phyloP scores from a whole-genome alignment of 2,113 vertebrate species.

The Gracilinanus agilis region DNA sequence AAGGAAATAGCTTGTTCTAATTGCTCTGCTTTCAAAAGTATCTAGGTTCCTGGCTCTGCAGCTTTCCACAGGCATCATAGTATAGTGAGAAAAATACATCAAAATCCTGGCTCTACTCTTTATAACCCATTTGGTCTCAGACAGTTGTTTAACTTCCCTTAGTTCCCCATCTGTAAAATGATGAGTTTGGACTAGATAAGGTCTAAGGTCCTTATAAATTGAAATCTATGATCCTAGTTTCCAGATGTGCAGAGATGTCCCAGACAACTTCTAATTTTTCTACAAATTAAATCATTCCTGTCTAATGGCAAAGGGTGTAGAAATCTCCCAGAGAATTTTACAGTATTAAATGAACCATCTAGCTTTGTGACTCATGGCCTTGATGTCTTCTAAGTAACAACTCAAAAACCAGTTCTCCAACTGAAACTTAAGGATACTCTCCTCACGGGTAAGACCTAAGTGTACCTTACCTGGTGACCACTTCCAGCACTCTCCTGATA shows the following conservation, averaged over 20 bases:
- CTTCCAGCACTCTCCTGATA: not conserved
- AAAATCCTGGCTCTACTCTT: not conserved
- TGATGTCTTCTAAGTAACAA: not conserved
- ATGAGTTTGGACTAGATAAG: not conserved
- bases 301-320: not conserved
- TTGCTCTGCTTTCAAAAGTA: not conserved
- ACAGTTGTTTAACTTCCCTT: not conserved
- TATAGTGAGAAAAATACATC: too few relatives aligned
- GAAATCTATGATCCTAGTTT: not conserved
- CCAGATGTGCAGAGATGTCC: not conserved
- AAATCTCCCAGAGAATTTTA: not conserved
- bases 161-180: not conserved
- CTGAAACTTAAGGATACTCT: conserved; percentile 38
- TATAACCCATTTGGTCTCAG: not conserved
- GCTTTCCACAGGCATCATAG: not conserved
- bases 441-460: conserved; percentile 31
- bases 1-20: not conserved
- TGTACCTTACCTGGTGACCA: conserved; percentile 18
- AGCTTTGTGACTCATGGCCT: not conserved
- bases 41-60: not conserved
- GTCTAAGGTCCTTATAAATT: not conserved
- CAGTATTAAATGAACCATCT: not conserved
- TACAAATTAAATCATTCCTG: not conserved
- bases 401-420: not conserved
- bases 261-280: not conserved